Percentiles rank a stretch among this genome's conserved stretches.
Conservation (phyloP, 37 sponge, comb jelly and placozoan genomes). For the Hormiphora californensis region DNA sequence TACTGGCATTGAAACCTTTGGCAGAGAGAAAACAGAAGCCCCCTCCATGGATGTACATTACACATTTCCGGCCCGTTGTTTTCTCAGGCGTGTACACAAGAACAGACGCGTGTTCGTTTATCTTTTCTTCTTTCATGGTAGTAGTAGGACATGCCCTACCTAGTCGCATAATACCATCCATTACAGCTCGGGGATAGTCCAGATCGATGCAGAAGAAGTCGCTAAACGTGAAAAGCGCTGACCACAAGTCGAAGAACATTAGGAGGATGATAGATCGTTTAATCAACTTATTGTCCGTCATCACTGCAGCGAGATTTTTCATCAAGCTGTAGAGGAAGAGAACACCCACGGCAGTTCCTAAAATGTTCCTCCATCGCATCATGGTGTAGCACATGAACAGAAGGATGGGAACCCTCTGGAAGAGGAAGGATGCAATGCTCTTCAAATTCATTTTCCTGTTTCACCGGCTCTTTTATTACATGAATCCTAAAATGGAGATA, state of each 20-base stretch:
- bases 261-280: not conserved
- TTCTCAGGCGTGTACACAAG: not conserved
- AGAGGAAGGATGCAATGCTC: too few species aligned
- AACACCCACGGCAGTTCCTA: not conserved
- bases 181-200: not conserved
- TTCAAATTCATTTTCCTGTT: too few species aligned
- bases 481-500: too few species aligned
- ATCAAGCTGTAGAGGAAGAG: not conserved
- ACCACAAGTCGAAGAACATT: not conserved
- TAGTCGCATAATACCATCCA: not conserved
- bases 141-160: not conserved
- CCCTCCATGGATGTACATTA: conserved; percentile 3
- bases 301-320: not conserved
- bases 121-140: not conserved
- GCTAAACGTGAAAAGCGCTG: not conserved
- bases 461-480: too few species aligned
- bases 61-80: not conserved
- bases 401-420: too few species aligned
- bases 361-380: not conserved
- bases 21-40: conserved; percentile 2
- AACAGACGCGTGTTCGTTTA: not conserved
- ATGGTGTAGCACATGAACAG: too few species aligned
- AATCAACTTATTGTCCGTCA: not conserved
- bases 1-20: not conserved
- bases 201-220: not conserved